phyloP scores from a whole-genome alignment of 1,140 invertebrate species.

The Nephotettix cincticeps region DNA sequence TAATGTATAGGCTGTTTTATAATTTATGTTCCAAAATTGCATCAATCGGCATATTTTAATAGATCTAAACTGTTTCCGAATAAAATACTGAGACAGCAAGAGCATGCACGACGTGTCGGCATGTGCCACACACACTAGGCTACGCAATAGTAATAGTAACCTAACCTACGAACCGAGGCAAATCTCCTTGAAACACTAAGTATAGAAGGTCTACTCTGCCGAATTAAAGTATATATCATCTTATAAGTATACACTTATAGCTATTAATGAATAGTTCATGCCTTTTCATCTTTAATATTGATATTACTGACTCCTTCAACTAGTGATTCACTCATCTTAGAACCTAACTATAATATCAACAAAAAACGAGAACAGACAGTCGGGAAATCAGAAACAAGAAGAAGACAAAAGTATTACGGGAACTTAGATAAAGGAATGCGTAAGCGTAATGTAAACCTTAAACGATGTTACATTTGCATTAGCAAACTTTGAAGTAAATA shows the following conservation, averaged over 20 bases:
- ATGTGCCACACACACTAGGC: not conserved
- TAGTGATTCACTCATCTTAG: not conserved
- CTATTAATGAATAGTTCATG: not conserved
- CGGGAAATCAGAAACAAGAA: too few relatives aligned
- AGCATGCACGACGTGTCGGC: constrained; percentile 3
- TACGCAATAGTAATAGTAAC: not conserved
- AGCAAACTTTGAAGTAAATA: too few relatives aligned
- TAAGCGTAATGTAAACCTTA: too few relatives aligned
- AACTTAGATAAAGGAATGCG: too few relatives aligned
- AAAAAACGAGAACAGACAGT: too few relatives aligned
- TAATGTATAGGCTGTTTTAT: too few relatives aligned
- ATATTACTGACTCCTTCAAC: not conserved
- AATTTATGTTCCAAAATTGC: too few relatives aligned
- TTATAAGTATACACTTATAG: not conserved
- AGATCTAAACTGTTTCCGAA: too few relatives aligned
- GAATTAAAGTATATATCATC: not conserved
- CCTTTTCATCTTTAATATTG: constrained; percentile 3
- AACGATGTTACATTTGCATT: too few relatives aligned
- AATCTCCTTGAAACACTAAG: not conserved
- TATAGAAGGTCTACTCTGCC: not conserved
- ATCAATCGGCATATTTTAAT: too few relatives aligned
- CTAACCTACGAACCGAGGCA: constrained; percentile 2
- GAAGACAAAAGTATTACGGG: too few relatives aligned
- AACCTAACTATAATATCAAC: too few relatives aligned
- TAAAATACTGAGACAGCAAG: not conserved